A percentile compares a stretch with the other conserved stretches of the same genome.
phyloP scores from a whole-genome alignment of 2,113 vertebrate species.

The Strix uralensis region DNA sequence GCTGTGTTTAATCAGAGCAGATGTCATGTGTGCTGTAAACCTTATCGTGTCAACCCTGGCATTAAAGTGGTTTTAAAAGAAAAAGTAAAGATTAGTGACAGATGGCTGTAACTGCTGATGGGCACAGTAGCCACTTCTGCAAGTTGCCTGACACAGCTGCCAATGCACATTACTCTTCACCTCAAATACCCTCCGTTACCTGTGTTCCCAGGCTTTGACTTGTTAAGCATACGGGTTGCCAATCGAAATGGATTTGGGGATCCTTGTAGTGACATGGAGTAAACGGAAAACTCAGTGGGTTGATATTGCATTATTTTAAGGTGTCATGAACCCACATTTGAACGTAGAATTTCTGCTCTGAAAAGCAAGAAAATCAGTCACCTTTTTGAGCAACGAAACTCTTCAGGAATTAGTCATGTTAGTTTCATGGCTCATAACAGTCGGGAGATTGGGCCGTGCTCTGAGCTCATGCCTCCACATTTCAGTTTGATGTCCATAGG shows the following conservation, averaged over 20 bases:
- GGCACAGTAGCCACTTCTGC: background rate
- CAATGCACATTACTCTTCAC: background rate
- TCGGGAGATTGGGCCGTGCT: background rate
- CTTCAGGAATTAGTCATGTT: background rate
- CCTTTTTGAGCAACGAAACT: background rate
- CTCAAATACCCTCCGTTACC: background rate
- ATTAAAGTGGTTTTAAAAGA: background rate
- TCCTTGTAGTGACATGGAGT: background rate
- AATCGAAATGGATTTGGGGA: background rate
- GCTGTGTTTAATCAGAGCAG: slow-evolving; percentile 2
- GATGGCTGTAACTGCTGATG: background rate
- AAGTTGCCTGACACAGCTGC: background rate
- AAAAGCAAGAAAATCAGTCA: background rate
- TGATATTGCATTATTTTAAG: fast-evolving
- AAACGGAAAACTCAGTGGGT: background rate
- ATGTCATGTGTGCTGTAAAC: background rate
- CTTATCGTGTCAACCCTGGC: background rate
- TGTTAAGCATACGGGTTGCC: fast-evolving
- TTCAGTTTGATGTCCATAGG: background rate
- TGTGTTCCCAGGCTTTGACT: background rate
- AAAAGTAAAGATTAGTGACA: background rate
- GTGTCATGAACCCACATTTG: background rate
- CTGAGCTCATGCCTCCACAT: background rate
- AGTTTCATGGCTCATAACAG: background rate
- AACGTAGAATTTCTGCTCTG: background rate